Base-by-base conservation (phyloP, 2,113 vertebrate species). In the Anser cygnoides region DNA sequence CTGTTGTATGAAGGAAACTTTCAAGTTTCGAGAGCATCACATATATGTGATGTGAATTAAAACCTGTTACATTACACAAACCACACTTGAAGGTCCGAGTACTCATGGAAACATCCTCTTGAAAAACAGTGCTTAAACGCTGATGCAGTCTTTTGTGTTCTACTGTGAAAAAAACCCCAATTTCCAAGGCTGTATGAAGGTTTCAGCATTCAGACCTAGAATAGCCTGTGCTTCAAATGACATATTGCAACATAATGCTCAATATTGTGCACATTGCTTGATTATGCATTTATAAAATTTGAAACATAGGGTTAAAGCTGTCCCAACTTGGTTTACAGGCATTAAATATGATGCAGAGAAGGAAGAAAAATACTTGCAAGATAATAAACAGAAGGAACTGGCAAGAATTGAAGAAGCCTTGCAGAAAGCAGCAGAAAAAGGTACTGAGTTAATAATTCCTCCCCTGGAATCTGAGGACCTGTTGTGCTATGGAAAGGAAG, bases 261-360 rank as follows among this genome's bases (percentile, higher is more conserved):
- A 74, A 35, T 54, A 18, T 58, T 31, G 28, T 39, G 1, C 84
- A 5, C 3, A 5, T 52, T 81, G 31, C 46, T 90, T 74, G 50
- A 21, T 46, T 85, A 31, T 76, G 35, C 7, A 26, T 87, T 72
- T 15, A 13, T 84, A 10, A 43, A 77, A 68, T 57, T 85, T 75
- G 29, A 74, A 54, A 61, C 92, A 84, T 61, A 88, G 77, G 25
- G 5, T 82, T 37, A 83, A 37, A 94, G 31, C 71, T 91, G 55
- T 84, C 76, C 54, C 13, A 77, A 41, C 77, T 91, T 96, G 76
- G 46, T 18, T 92, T 93, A 43, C 65, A 99, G 99, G 98, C 13
- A 98, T 99, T 83, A 98, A 99, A 91, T 99, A 99, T 71, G 99
- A 99, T 97, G 98, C 98, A 68, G 99, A 98, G 33, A 99, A 99